Evolutionary conservation across 2,113 vertebrate species (phyloP), one percentile per base, ranked within the genome.

Genomic region (Megaptera novaeangliae): DNA sequence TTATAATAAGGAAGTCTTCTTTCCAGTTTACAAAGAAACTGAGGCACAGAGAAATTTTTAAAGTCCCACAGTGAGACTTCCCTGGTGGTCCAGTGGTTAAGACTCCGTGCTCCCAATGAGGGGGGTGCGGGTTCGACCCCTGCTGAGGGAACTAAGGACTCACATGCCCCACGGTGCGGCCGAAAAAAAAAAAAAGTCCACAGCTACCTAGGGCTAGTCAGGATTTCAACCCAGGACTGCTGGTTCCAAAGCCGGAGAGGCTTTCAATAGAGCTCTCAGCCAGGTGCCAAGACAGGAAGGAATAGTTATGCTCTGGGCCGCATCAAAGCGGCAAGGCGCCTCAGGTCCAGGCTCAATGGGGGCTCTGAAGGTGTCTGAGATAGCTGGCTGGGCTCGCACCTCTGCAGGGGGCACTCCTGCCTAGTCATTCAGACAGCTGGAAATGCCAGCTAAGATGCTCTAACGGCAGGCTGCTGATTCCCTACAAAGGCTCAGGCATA

Each of bases 401-500:
- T 46, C 44, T 69, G 3, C 29, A 44, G 69, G 41, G 34, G 21
- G 78, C 72, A 66, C 21, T n/a, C 49, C 41, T 44, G 44, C 25
- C 2, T 39, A 9, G 29, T 81, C 94, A 49, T 41, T 23, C 11
- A 12, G 21, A 63, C 0, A 10, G 52, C 55, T 57, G 25, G 87
- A 87, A 25, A 20, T 2, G 27, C 64, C n/a, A 46, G 69, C 75
- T 80, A 94, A 29, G 49, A 82, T 23, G 55, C 34, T 34, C 3
- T 61, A 52, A 72, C 31, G 36, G 90, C 69, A 34, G 89, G 59
- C 87, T 94, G 29, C 72, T 20, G 63, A 31, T 23, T 21, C 39
- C 64, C 84, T 39, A 66, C 75, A 74, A 31, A 66, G 61, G 68
- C 88, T 91, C 41, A 20, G 88, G 59, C 83, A 39, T 10, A 17